Evolutionary conservation across 2,888 invertebrate genomes (phyloP).

Genomic region (Ptychoptera albimana): DNA sequence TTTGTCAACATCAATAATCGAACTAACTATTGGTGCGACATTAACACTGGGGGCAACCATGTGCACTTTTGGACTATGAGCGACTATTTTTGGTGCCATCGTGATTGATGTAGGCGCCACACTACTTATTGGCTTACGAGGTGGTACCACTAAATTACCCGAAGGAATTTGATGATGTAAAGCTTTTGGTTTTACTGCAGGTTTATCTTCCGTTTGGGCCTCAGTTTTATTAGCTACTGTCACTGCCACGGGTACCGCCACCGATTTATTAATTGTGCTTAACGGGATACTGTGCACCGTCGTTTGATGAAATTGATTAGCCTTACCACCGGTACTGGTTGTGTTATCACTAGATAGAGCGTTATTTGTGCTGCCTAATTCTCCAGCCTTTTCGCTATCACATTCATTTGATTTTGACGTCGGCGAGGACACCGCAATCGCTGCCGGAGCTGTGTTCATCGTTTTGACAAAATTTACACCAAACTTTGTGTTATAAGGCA

Average conservation of each 20-base stretch:
- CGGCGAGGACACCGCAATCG: neutral
- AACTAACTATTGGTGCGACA: slow-evolving; percentile 36
- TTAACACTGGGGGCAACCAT: slow-evolving; percentile 28
- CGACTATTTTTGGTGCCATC: slow-evolving; percentile 25
- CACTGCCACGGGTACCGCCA: slow-evolving; percentile 23
- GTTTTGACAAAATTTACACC: slow-evolving; percentile 27
- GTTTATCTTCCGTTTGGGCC: slow-evolving; percentile 14
- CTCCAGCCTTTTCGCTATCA: slow-evolving; percentile 17
- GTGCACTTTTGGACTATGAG: slow-evolving; percentile 32
- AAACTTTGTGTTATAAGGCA: slow-evolving; percentile 81
- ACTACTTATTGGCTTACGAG: slow-evolving; percentile 73
- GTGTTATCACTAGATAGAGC: slow-evolving; percentile 15
- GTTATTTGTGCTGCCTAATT: slow-evolving; percentile 10
- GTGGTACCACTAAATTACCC: slow-evolving; percentile 27
- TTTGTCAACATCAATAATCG: slow-evolving; percentile 26
- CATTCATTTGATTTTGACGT: slow-evolving; percentile 13
- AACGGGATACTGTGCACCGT: slow-evolving; percentile 39
- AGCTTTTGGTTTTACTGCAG: slow-evolving; percentile 28
- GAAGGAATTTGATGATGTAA: slow-evolving; percentile 17
- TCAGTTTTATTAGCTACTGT: slow-evolving; percentile 12
- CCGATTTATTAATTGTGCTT: slow-evolving; percentile 28
- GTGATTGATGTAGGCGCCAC: slow-evolving; percentile 63
- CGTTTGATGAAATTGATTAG: slow-evolving; percentile 28
- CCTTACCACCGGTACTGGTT: slow-evolving; percentile 18
- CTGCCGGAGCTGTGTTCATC: neutral